Evolutionary conservation across 2,888 invertebrate species (phyloP).

Genomic region (Alsophila aescularia): DNA sequence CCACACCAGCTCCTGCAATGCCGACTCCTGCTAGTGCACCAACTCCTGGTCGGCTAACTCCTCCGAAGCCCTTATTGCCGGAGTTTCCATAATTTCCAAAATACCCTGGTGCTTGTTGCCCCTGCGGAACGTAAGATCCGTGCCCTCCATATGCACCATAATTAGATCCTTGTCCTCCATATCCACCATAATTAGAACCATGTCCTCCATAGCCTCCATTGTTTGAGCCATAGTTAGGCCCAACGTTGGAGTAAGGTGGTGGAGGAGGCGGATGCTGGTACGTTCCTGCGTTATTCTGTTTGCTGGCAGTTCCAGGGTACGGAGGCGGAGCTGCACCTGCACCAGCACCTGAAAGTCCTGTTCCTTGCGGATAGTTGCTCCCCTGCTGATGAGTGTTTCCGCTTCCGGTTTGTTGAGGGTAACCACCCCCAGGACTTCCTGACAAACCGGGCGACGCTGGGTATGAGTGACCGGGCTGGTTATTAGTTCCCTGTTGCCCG

Average conservation of each 20-base stretch:
- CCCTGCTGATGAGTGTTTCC: constrained; percentile 45
- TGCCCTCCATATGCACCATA: constrained; percentile 52
- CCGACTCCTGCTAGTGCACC: constrained; percentile 72
- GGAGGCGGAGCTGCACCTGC: constrained; percentile 52
- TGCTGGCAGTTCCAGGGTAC: constrained; percentile 44
- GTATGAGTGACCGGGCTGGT: constrained; percentile 60
- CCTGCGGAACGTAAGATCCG: constrained; percentile 53
- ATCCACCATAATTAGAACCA: constrained; percentile 50
- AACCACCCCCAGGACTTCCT: constrained; percentile 54
- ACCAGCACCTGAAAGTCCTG: constrained; percentile 50
- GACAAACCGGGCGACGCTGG: constrained; percentile 69
- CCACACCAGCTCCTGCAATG: constrained; percentile 77
- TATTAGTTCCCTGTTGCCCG: constrained; percentile 51
- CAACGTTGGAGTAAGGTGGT: constrained; percentile 60
- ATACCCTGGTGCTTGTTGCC: constrained; percentile 64
- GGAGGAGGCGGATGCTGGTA: constrained; percentile 63
- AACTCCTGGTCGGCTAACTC: constrained; percentile 57
- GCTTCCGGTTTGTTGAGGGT: constrained; percentile 47
- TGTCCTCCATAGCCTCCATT: constrained; percentile 49
- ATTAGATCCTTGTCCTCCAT: constrained; percentile 50
- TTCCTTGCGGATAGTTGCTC: constrained; percentile 40
- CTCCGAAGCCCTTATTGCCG: constrained; percentile 61
- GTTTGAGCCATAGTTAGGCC: constrained; percentile 39
- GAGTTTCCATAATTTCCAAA: constrained; percentile 70
- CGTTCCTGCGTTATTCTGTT: constrained; percentile 42